Evolutionary conservation across 2,888 invertebrate species (phyloP), one percentile per base, ranked within the genome.

Genomic region (Autographa pulchrina): DNA sequence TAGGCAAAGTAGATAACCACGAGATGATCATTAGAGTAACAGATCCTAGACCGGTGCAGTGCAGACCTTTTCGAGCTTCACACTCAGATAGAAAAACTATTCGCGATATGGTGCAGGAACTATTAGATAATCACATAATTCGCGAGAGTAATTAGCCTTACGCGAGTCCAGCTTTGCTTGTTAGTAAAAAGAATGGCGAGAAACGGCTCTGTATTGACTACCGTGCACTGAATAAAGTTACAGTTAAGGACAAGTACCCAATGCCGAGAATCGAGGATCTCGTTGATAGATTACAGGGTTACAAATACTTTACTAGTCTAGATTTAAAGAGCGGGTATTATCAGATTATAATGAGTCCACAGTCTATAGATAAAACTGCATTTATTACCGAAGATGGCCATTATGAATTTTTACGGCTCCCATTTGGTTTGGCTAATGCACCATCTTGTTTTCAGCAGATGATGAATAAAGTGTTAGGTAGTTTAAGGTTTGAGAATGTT

Each of bases 391-490:
- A 59, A 18, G 71, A 71, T 25, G 60, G 66, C 3, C 63, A 71
- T 32, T 71, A 54, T 20, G 71, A 71, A 54, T 71, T 67, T 62
- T 6, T 62, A 9, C 8, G 66, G 20, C 43, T 71, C 0, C 66
- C 67, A 2, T 67, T 72, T 35, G 68, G 69, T 7, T 25, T 75
- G 9, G 66, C 61, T 6, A 74, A 74, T 41, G 74, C 59, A 5
- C 67, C 67, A n/a, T 64, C 67, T 14, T 63, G 66, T 1, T 72
- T 72, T 52, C 69, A 72, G 62, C 61, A 65, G n/a, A 54, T 68
- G 62, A 69, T 75, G 68, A 59, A 68, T 20, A 68, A 62, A 20
- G 65, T 69, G 16, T 54, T 67, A 31, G 70, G 62, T 6, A 62
- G 41, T 16, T 25, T 62, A 16, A 20, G 62, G 5, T 62, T 62